Conservation (phyloP, 2,888 invertebrate species). For the Diarsia mendica region DNA sequence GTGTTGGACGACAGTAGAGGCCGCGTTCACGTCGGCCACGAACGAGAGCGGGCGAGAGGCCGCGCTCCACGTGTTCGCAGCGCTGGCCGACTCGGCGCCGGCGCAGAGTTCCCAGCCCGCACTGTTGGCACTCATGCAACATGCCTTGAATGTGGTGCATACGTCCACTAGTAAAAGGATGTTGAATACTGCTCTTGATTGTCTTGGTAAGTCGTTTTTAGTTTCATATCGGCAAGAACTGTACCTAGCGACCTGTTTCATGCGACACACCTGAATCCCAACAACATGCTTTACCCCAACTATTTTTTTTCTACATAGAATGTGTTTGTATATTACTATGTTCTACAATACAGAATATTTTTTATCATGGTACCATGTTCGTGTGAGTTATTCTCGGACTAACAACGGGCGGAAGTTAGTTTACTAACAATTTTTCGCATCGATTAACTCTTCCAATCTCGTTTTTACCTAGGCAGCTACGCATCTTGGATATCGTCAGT, state of each 20-base stretch:
- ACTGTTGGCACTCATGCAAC: constrained; percentile 77
- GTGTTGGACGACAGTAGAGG: constrained; percentile 93
- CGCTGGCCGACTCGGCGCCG: constrained; percentile 88
- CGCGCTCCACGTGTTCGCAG: constrained; percentile 89
- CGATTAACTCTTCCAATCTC: background rate
- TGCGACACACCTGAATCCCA: too few species aligned
- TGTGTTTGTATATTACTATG: too few species aligned
- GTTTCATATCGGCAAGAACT: too few species aligned
- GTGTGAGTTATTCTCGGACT: background rate
- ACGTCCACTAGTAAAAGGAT: constrained; percentile 87
- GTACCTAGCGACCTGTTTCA: too few species aligned
- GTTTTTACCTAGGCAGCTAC: constrained; percentile 91
- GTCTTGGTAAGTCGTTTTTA: constrained; percentile 90
- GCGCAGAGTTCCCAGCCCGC: constrained; percentile 85
- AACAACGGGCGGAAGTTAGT: too few species aligned
- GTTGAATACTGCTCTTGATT: constrained; percentile 93
- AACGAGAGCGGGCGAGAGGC: constrained; percentile 88
- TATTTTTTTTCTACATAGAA: too few species aligned
- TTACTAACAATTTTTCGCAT: background rate
- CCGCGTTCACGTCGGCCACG: constrained; percentile 91
- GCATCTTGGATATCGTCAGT: constrained; percentile 94
- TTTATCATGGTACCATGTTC: background rate
- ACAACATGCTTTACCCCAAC: too few species aligned
- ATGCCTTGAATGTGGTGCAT: constrained; percentile 74
- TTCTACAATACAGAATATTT: too few species aligned